Evolutionary conservation across 2,113 vertebrate genomes (phyloP).

Genomic region (Oreochromis spilurus): DNA sequence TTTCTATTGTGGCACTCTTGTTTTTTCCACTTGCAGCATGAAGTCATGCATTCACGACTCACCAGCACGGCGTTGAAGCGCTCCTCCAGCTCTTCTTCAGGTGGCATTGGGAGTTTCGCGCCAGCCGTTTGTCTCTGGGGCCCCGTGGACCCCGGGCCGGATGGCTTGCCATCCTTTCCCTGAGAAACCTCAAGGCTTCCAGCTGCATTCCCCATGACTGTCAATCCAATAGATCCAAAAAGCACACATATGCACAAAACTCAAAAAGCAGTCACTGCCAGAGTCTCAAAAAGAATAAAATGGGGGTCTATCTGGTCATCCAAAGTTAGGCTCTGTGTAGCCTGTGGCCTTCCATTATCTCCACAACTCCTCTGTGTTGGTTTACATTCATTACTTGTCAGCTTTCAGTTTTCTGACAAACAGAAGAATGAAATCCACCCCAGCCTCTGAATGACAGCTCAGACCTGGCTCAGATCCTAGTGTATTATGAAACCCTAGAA

Average conservation of each 20-base stretch:
- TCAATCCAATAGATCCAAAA: conserved; percentile 14
- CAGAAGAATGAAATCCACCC: conserved; percentile 14
- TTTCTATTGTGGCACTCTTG: not conserved
- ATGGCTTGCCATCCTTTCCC: conserved; percentile 47
- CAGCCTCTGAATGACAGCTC: not conserved
- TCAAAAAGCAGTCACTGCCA: not conserved
- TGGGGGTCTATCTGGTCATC: not conserved
- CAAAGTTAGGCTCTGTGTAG: not conserved
- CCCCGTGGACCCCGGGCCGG: not conserved
- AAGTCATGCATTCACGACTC: conserved; percentile 41
- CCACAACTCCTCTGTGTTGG: not conserved
- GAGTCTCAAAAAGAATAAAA: not conserved
- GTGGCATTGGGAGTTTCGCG: conserved; percentile 77
- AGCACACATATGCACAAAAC: not conserved
- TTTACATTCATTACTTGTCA: not conserved
- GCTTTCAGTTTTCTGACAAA: not conserved
- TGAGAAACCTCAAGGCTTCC: conserved; percentile 72
- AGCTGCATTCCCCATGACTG: conserved; percentile 83
- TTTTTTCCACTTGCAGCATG: not conserved
- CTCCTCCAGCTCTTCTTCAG: conserved; percentile 80
- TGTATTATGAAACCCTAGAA: conserved; percentile 54
- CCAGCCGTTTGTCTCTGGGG: conserved; percentile 51
- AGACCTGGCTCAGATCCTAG: not conserved
- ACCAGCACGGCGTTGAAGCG: conserved; percentile 82
- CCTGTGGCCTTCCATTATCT: not conserved